phyloP scores from a whole-genome alignment of 1,140 invertebrate genomes.

The Papilio glaucus region DNA sequence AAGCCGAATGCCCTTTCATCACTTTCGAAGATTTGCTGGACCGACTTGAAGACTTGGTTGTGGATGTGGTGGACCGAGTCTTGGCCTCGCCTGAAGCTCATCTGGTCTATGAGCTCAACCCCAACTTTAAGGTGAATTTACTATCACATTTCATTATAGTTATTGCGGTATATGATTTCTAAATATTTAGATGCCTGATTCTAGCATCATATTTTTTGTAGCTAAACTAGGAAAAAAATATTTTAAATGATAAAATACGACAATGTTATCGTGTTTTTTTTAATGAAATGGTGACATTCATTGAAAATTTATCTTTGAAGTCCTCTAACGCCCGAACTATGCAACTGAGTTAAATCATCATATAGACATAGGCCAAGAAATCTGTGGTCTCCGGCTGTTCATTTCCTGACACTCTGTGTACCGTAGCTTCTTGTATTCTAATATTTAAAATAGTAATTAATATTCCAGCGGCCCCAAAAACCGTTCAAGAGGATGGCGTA shows the following conservation, averaged over 20 bases:
- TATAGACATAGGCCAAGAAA: too few relatives aligned
- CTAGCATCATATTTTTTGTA: not conserved
- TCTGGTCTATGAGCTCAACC: conserved; percentile 96
- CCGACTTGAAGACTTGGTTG: conserved; percentile 96
- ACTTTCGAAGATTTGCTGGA: conserved; percentile 96
- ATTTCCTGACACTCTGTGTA: too few relatives aligned
- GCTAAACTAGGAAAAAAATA: too few relatives aligned
- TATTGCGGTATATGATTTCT: not conserved
- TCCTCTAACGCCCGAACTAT: too few relatives aligned
- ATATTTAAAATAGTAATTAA: not conserved
- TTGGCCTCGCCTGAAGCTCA: conserved; percentile 92
- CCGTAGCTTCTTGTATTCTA: too few relatives aligned
- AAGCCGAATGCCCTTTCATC: conserved; percentile 98
- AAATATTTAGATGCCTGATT: not conserved
- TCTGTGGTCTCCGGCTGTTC: too few relatives aligned
- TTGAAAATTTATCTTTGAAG: too few relatives aligned
- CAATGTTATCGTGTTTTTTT: too few relatives aligned
- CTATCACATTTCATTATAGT: not conserved
- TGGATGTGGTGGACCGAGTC: conserved; percentile 97
- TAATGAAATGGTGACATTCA: too few relatives aligned
- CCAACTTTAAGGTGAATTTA: conserved; percentile 89
- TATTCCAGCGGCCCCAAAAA: conserved; percentile 86
- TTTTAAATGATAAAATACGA: too few relatives aligned
- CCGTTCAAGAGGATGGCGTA: conserved; percentile 98
- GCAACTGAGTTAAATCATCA: too few relatives aligned